Percentiles rank a stretch among this genome's conserved stretches.
Conservation (phyloP, 1,140 invertebrate genomes). For the Condylostylus longicornis region DNA sequence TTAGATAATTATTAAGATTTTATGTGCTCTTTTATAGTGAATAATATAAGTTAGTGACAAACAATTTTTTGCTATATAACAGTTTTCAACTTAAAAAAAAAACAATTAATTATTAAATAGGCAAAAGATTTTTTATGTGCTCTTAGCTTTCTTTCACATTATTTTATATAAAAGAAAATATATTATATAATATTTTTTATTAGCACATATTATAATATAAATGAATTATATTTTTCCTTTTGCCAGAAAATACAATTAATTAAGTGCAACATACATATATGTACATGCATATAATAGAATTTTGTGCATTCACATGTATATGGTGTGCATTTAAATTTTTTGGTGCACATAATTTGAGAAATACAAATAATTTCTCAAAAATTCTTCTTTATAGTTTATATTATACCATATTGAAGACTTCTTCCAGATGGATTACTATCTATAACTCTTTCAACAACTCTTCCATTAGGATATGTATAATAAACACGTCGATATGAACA, state of each 20-base stretch:
- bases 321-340: not conserved
- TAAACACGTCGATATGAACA: slow-evolving; percentile 24
- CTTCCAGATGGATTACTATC: slow-evolving; percentile 15
- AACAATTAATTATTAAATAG: no score
- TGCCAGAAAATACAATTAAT: slow-evolving; percentile 1
- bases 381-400: not conserved
- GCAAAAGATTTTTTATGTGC: no score
- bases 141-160: no score
- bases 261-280: slow-evolving; percentile 1
- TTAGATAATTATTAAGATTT: no score
- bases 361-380: not conserved
- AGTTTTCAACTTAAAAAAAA: no score
- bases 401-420: not conserved
- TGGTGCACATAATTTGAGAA: not conserved
- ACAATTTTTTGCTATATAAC: no score
- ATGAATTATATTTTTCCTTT: no score
- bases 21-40: no score
- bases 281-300: slow-evolving; percentile 1
- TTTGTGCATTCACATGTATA: slow-evolving; percentile 9
- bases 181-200: no score
- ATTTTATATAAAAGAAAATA: no score
- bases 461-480: slow-evolving; percentile 23
- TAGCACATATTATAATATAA: no score
- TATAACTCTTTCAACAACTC: slow-evolving; percentile 19
- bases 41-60: no score